Base-by-base conservation (phyloP, 2,113 vertebrate genomes). In the Plecotus auritus region DNA sequence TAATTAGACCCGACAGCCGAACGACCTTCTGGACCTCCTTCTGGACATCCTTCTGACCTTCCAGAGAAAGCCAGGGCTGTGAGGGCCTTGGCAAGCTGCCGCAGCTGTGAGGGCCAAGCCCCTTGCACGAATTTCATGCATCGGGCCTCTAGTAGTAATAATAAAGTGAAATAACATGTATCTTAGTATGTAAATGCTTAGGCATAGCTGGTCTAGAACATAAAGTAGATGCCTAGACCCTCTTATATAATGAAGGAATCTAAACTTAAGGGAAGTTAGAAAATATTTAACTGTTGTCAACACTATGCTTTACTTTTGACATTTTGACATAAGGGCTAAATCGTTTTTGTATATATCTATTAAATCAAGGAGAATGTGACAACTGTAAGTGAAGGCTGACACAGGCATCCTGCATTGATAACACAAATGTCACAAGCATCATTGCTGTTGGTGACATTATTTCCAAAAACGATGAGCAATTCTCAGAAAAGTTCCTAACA, bases 261-360 rank as follows among this genome's bases (percentile, higher is more conserved):
- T 54, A 42, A 54, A 49, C 74, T 84, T 82, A 89, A 74, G 32
- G 67, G 26, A 91, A 69, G 74, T 35, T 11, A 91, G 56, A 64
- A 18, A 80, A 64, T 82, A 88, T 81, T 94, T 84, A 86, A 91
- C 42, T 42, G n/a, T 6, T 87, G 70, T 91, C 95, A 95, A 85
- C 67, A 78, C 26, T 32, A 56, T 82, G 90, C 22, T 76, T 94
- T 92, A 90, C 87, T 95, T 94, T 77, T 94, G 93, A 91, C 81
- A 91, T 90, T 96, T 81, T 91, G 59, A 95, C 96, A 86, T 91
- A 94, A 94, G 35, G 20, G 26, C 49, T 96, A 86, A 89, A 69
- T 56, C 66, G 49, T 20, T 93, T 95, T 91, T 89, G 81, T 85
- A 81, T 40, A 69, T 72, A 84, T 7, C 66, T 54, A 87, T 92